Evolutionary conservation across 2,888 invertebrate species (phyloP).

Genomic region (Apamea sordens): DNA sequence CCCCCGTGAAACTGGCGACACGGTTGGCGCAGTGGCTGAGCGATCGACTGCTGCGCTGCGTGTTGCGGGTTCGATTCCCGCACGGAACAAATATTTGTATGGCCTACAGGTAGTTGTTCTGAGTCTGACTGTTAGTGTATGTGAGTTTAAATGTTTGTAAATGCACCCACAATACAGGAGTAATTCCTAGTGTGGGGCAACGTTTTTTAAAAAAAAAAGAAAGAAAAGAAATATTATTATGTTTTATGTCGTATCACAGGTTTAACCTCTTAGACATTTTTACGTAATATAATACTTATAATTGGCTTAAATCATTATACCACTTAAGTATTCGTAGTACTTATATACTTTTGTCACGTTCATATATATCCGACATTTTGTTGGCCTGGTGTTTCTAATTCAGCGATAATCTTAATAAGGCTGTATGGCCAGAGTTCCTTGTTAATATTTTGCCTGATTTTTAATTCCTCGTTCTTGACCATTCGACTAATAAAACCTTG

Average conservation of each 20-base stretch:
- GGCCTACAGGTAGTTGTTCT: too few species aligned
- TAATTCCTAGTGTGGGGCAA: too few species aligned
- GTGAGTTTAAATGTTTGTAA: too few species aligned
- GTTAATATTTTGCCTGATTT: neutral
- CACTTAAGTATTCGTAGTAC: conserved; percentile 9
- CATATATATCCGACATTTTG: neutral
- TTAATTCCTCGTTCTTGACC: neutral
- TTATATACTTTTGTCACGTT: neutral
- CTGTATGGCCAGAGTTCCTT: neutral
- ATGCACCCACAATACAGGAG: too few species aligned
- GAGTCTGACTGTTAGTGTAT: too few species aligned
- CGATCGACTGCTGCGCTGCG: too few species aligned
- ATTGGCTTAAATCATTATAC: conserved; percentile 31
- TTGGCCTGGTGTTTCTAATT: neutral
- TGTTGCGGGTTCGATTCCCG: too few species aligned
- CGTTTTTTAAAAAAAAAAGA: too few species aligned
- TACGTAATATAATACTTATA: conserved; percentile 17
- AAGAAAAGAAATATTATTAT: too few species aligned
- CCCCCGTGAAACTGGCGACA: too few species aligned
- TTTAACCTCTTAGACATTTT: conserved; percentile 23
- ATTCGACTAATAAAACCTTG: neutral
- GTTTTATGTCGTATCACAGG: neutral
- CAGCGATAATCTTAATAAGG: neutral
- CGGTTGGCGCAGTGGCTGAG: too few species aligned
- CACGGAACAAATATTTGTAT: too few species aligned